Evolutionary conservation across 1,140 invertebrate species (phyloP).

Genomic region (Achroia grisella): DNA sequence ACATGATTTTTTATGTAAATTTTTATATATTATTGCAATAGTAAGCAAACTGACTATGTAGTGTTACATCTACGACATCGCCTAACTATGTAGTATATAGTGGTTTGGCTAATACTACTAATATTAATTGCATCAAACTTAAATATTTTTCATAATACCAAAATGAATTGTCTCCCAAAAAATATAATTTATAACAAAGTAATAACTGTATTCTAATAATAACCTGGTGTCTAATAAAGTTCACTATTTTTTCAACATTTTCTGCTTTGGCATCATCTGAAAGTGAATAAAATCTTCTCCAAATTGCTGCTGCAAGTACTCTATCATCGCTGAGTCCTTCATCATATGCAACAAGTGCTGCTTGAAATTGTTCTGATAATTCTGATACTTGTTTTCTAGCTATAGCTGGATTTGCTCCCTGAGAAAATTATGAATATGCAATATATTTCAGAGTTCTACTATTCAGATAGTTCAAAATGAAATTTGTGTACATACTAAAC

Average conservation of each 20-base stretch:
- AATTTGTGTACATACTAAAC: too few relatives aligned
- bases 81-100: too few relatives aligned
- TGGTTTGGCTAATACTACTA: too few relatives aligned
- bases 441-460: too few relatives aligned
- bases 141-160: not conserved
- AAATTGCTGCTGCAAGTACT: constrained; percentile 86
- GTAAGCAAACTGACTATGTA: too few relatives aligned
- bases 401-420: constrained; percentile 75
- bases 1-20: too few relatives aligned
- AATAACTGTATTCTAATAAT: not conserved
- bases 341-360: constrained; percentile 89
- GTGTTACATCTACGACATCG: too few relatives aligned
- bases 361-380: constrained; percentile 86
- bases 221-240: constrained; percentile 83
- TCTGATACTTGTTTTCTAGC: constrained; percentile 75
- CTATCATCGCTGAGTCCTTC: constrained; percentile 83
- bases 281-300: constrained; percentile 84
- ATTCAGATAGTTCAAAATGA: too few relatives aligned
- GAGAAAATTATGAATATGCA: constrained; percentile 13
- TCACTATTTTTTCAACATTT: constrained; percentile 78
- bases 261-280: constrained; percentile 76
- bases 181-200: not conserved
- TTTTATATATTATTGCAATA: too few relatives aligned
- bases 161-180: too few relatives aligned
- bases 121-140: not conserved